Conservation (phyloP, 1,140 invertebrate genomes). For the Microplitis mediator region DNA sequence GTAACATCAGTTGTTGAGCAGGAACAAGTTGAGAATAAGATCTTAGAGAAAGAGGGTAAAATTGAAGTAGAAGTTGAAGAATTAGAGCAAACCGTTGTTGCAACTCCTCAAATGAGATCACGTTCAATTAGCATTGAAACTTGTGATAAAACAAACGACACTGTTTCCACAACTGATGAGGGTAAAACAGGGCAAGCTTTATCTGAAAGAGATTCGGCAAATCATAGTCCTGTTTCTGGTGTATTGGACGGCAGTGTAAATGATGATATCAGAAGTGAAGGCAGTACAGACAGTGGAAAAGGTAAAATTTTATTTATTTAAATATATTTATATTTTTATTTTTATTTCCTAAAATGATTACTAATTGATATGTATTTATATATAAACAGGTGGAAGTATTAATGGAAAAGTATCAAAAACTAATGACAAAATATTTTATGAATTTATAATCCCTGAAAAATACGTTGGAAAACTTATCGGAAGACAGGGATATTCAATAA, state of each 20-base stretch:
- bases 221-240: conserved; percentile 63
- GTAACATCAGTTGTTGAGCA: neutral
- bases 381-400: conserved; percentile 64
- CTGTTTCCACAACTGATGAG: conserved; percentile 15
- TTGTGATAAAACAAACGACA: conserved; percentile 23
- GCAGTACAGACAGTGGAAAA: conserved; percentile 59
- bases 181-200: conserved; percentile 31
- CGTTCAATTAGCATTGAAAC: conserved; percentile 23
- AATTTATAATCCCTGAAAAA: conserved; percentile 81
- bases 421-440: conserved; percentile 60
- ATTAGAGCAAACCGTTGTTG: neutral
- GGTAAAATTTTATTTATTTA: conserved; percentile 39
- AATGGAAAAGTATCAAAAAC: conserved; percentile 60
- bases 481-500: conserved; percentile 79
- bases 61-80: too few relatives aligned
- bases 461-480: conserved; percentile 90
- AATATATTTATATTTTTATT: neutral
- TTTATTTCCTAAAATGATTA: neutral
- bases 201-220: conserved; percentile 63
- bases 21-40: neutral
- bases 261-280: conserved; percentile 61
- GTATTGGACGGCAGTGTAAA: conserved; percentile 60
- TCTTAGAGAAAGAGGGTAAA: too few relatives aligned
- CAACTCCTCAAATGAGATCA: neutral
- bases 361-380: neutral